Evolutionary conservation across 2,113 vertebrate species (phyloP), one percentile per base, ranked within the genome.

Genomic region (Planiliza haematocheilus): DNA sequence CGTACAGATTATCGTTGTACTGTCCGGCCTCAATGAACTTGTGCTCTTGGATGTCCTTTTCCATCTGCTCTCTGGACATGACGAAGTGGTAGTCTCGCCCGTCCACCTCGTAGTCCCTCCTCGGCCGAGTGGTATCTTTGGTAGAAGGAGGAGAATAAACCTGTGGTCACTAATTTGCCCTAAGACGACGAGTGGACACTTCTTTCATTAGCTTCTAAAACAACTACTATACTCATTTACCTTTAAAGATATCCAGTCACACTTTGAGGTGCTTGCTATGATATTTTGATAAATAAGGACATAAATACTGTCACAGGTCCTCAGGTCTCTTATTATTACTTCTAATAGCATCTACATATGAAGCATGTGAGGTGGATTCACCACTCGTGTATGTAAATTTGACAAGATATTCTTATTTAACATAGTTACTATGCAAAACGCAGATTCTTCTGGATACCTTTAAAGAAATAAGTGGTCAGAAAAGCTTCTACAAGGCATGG

Each of bases 1-100:
- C 97, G 21, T 99, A 99, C 68, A 99, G 94, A 86, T 99, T 98
- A 86, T 99, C 97, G 4, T 99, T 99, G 92, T 99, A 99, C 89
- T 99, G 97, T 76, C 97, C 97, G 0, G 97, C 97, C 91, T 99
- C 97, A 60, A 99, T 99, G 88, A 99, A 99, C 91, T 98, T 98
- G 96, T 99, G 97, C 93, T 99, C 97, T 95, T 99, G 97, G 73
- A 99, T 99, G 81, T 99, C 97, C 82, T 96, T 96, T 88, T 99
- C 97, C 97, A 99, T 99, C 90, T 99, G 97, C 81, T 99, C 97
- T 91, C 97, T 94, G 77, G 97, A 99, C 89, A 90, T 94, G 87
- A 99, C 95, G 83, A 99, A 99, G 91, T 99, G 97, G 86, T 99
- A 99, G 92, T 99, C 97, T 80, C 96, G 94, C 24, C 96, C 96